Base-by-base conservation (phyloP, 2,888 invertebrate species). In the Phengaris arion region DNA sequence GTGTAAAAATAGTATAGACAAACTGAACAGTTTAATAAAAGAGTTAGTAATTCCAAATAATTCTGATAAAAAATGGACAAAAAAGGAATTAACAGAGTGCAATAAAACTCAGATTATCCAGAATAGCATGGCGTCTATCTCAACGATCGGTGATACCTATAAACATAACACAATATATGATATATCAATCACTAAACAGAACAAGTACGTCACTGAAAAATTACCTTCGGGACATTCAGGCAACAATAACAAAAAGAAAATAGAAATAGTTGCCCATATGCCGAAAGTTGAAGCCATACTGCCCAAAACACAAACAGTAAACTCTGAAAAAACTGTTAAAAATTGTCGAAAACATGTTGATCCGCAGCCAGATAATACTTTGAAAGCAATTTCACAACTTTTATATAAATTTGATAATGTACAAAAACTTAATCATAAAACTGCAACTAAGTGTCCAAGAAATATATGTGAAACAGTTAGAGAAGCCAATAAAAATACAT, bases 331-430 rank as follows among this genome's bases (percentile, higher is more conserved):
- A 46, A 86, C 82, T 81, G 76, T 55, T 35, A 87, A 83, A 77
- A 86, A 82, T 79, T 83, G 85, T 45, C 79, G 82, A 3, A 87
- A 82, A 76, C 85, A 78, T 77, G 78, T 82, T 74, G 75, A 78
- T 10, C 88, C 85, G 81, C 76, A 80, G 12, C 74, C 81, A 48
- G 87, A 89, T 12, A 90, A 90, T 80, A 90, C 93, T 45, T 82
- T 92, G 52, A 89, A 87, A 84, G 89, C 91, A 35, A 91, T 93
- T 80, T 90, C 92, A 51, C 89, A 91, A 81, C 79, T 93, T 68
- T 82, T 92, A 54, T 89, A 89, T 72, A 88, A 91, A 80, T 86
- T 92, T 76, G 91, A 92, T 64, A 86, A 85, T 77, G 87, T 89
- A 9, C 88, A 90, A 81, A 90, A 87, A 78, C 85, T 78, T n/a